These are phyloP conservation scores for Tetrao urogallus DNA, from an alignment of 2,113 vertebrate genomes.

Conservation along the genomic window DNA sequence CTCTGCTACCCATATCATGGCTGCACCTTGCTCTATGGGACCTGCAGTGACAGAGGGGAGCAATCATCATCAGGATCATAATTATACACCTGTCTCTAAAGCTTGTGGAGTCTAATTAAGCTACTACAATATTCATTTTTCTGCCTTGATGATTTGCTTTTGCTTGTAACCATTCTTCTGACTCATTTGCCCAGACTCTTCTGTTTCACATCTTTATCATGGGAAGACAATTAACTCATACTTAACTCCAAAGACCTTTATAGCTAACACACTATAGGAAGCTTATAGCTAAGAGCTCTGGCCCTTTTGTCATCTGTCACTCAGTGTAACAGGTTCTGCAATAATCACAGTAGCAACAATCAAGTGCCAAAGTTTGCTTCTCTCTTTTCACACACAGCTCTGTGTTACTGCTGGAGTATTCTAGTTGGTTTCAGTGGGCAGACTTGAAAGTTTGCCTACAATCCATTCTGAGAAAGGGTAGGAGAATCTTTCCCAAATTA, in stretches of 20 bases:
- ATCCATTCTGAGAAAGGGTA: background rate
- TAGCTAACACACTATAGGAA: background rate
- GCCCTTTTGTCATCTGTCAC: background rate
- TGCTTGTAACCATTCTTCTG: background rate
- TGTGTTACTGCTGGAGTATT: background rate
- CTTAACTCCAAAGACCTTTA: background rate
- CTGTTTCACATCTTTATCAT: background rate
- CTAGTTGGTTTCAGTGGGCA: background rate
- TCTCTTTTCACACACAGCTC: background rate
- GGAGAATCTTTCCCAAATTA: conserved; percentile 9
- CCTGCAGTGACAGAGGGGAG: background rate
- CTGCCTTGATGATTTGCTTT: background rate
- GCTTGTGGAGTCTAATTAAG: background rate
- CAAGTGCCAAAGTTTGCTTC: background rate
- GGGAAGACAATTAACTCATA: background rate
- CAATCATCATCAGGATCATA: background rate
- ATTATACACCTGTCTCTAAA: background rate
- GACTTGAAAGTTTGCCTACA: background rate
- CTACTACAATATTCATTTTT: background rate
- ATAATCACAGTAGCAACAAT: background rate
- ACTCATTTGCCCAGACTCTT: background rate
- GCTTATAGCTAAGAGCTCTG: background rate
- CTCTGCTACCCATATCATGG: background rate
- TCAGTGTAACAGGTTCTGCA: background rate
- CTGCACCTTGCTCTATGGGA: background rate